These are phyloP conservation scores for Pegoplata infirma DNA, from an alignment of 2,888 invertebrate genomes.

Conservation along the genomic window DNA sequence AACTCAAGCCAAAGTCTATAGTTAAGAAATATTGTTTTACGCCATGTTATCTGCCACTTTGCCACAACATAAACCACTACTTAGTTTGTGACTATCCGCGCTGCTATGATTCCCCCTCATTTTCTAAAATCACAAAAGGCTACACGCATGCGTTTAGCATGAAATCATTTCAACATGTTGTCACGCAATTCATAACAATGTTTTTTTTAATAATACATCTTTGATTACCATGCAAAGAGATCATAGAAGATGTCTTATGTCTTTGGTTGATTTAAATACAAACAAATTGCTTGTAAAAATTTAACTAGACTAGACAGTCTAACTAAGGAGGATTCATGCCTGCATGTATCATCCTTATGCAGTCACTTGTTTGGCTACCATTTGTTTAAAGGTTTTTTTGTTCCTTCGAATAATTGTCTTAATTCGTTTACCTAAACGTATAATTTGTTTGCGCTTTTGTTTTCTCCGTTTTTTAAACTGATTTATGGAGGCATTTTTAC, in stretches of 20 bases:
- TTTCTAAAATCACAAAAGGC: neutral
- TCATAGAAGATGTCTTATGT: conserved; percentile 4
- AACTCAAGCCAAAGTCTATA: no score
- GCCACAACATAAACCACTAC: neutral
- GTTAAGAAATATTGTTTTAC: neutral
- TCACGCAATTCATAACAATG: conserved; percentile 8
- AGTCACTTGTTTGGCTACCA: neutral
- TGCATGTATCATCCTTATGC: neutral
- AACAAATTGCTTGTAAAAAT: conserved; percentile 27
- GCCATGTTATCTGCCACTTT: neutral
- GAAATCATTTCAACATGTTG: conserved; percentile 18
- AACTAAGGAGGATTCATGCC: neutral
- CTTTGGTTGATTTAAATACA: neutral
- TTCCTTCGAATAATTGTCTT: conserved; percentile 12
- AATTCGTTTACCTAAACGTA: conserved; percentile 25
- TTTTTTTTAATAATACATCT: neutral
- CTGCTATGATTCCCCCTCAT: neutral
- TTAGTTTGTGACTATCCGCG: neutral
- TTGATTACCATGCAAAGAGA: neutral
- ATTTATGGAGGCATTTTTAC: conserved; percentile 20
- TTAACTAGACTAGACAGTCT: conserved; percentile 2
- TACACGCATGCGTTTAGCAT: conserved; percentile 8
- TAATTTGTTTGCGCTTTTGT: conserved; percentile 29
- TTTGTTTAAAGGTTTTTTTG: neutral
- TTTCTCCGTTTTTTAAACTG: neutral